Base-by-base conservation (phyloP, 2,888 invertebrate genomes). In the Sinelater perroti region DNA sequence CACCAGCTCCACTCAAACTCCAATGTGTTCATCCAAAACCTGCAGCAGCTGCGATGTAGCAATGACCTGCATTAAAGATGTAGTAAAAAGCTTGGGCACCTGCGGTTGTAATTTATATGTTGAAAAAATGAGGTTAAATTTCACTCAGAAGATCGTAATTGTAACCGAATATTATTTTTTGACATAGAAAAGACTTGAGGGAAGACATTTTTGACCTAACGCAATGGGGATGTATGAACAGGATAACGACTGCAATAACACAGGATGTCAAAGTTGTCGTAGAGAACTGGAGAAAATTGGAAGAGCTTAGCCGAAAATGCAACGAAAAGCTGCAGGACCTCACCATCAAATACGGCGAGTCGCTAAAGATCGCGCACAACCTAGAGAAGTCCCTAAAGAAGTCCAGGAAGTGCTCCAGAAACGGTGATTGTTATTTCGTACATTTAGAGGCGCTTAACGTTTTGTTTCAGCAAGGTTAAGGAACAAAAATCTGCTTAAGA, bases 191-290 rank as follows among this genome's bases (percentile, higher is more conserved):
- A 14, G 42, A 26, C 21, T 35, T 57, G 4, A 44, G 45, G 14
- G 55, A 61, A 28, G 44, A 57, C 16, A 46, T 63, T 14, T 53
- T 50, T 11, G 42, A 58, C 16, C 33, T 57, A 44, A 53, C 61
- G 3, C 57, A 63, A 42, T 26, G 30, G 21, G 53, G 51, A 8
- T 62, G 61, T n/a, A 62, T 65, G 57, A 33, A 55, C 31, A 28
- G 46, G 13, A 26, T 63, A 44, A 56, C 56, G 10, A 24, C 33
- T 11, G 57, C 50, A 11, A 60, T 65, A 10, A 8, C 21, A n/a
- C 10, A 33, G 42, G 63, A 65, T 21, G 7, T 62, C 6, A 42
- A 31, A 3, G 13, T 4, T 38, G 31, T 55, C 4, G 10, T 40
- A 6, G 14, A 44, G 5, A 21, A 30, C 1, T 16, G 28, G 8